Percentiles rank a stretch among this genome's conserved stretches.
These are phyloP conservation scores for Bradypodion pumilum DNA, from an alignment of 2,797 vertebrate species.

Conservation along the genomic window DNA sequence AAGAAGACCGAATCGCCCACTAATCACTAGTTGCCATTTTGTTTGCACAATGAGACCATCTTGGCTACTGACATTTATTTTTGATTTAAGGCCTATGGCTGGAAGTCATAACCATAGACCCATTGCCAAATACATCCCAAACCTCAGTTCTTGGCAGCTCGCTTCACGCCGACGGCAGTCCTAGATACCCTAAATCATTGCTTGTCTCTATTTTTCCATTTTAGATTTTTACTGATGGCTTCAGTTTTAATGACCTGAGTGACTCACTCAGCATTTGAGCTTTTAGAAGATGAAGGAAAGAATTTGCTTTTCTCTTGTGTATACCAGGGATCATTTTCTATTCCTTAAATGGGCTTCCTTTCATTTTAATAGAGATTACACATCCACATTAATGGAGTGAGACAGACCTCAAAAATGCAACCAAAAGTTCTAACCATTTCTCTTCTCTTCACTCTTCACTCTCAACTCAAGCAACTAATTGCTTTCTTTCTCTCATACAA, in stretches of 20 bases:
- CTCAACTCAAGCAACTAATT: constrained; percentile 34
- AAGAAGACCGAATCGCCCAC: constrained; percentile 33
- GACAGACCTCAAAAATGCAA: constrained; percentile 19
- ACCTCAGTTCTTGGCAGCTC: constrained; percentile 32
- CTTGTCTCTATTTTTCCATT: constrained; percentile 29
- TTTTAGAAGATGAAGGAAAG: constrained; percentile 34
- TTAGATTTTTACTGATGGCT: constrained; percentile 26
- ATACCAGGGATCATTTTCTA: constrained; percentile 2
- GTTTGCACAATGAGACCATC: constrained; percentile 29
- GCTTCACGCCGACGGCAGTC: constrained; percentile 4
- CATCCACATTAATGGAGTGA: background rate
- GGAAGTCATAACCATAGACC: constrained; percentile 30
- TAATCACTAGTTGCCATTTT: constrained; percentile 15
- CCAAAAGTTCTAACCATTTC: background rate
- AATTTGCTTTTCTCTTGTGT: constrained; percentile 29
- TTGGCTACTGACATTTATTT: constrained; percentile 41
- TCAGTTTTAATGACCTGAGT: constrained; percentile 33
- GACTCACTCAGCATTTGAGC: constrained; percentile 33
- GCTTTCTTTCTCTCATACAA: constrained; percentile 25
- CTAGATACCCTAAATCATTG: constrained; percentile 25
- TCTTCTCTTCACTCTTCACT: background rate
- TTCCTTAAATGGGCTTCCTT: constrained; percentile 18
- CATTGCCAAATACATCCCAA: constrained; percentile 36
- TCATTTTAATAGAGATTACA: constrained; percentile 15
- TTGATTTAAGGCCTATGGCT: constrained; percentile 35